Conservation (phyloP, 2,888 invertebrate genomes). For the Lasioglossum calceatum region DNA sequence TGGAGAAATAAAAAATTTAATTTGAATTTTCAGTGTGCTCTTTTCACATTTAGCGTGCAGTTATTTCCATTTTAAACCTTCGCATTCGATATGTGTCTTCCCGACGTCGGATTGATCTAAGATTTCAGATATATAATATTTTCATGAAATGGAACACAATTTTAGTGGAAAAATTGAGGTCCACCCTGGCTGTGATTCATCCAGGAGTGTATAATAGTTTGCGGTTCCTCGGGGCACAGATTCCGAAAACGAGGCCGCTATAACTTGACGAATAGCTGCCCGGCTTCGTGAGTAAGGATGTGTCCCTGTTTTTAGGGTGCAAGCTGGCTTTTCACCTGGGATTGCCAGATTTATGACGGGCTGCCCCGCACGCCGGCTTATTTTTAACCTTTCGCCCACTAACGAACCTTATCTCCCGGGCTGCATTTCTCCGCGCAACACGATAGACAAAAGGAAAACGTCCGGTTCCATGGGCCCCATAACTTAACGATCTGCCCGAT, state of each 20-base stretch:
- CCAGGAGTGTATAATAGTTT: not conserved
- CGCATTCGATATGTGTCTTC: too few species aligned
- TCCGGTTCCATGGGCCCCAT: conserved; percentile 67
- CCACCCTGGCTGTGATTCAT: not conserved
- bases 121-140: too few species aligned
- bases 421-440: conserved; percentile 77
- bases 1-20: too few species aligned
- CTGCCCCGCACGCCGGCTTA: conserved; percentile 74
- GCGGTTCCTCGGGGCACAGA: not conserved
- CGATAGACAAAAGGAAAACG: conserved; percentile 75
- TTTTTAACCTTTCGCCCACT: conserved; percentile 84
- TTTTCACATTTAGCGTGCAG: too few species aligned
- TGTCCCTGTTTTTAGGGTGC: conserved; percentile 70
- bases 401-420: conserved; percentile 82
- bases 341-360: conserved; percentile 84
- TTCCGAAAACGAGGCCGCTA: not conserved
- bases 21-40: too few species aligned
- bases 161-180: too few species aligned
- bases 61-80: too few species aligned
- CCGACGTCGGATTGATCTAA: too few species aligned
- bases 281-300: conserved; percentile 46
- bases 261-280: conserved; percentile 15
- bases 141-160: too few species aligned
- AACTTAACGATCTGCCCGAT: conserved; percentile 73
- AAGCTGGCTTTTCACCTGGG: conserved; percentile 71